Evolutionary conservation across 2,888 invertebrate species (phyloP), one percentile per base, ranked within the genome.

Genomic region (Eurytoma californica): DNA sequence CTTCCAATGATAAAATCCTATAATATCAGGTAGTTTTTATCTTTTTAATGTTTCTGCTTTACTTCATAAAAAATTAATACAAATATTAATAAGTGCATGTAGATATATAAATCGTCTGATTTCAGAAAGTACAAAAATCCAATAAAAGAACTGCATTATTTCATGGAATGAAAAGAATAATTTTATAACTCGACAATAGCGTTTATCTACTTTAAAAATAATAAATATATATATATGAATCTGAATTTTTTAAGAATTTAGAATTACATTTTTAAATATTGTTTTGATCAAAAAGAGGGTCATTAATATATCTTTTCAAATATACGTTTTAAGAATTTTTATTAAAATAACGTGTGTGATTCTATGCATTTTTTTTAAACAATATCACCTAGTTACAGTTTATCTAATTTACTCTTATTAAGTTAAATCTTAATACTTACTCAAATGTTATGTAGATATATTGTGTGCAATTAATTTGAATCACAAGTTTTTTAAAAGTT

Each of bases 111-210:
- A 51, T 39, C n/a, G 61, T 72, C 47, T 57, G 5, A 14, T 60
- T 77, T 60, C 16, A 3, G n/a, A 77, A 55, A 72, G 68, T 78
- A 73, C 68, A 72, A 72, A 39, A 77, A 72, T 57, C 24, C 18
- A 68, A 28, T 53, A 7, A 49, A 3, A 57, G 12, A 24, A 49
- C 12, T 53, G 13, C 67, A 58, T 65, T 63, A 57, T 60, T 63
- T 7, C 20, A 72, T 77, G 72, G 47, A 67, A 61, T 77, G 4
- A 14, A 70, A 30, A 47, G 20, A 58, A 70, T 60, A 60, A 51
- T 70, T 57, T 12, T 72, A 20, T 51, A 39, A 9, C 65, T 68
- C 14, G 3, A 28, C 47, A 58, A 51, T 39, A 58, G 47, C 69
- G 53, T 72, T 72, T 60, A 77, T 47, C 72, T 57, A 39, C 9